phyloP scores from a whole-genome alignment of 1,140 invertebrate genomes.

The Alviniconcha marisindica region DNA sequence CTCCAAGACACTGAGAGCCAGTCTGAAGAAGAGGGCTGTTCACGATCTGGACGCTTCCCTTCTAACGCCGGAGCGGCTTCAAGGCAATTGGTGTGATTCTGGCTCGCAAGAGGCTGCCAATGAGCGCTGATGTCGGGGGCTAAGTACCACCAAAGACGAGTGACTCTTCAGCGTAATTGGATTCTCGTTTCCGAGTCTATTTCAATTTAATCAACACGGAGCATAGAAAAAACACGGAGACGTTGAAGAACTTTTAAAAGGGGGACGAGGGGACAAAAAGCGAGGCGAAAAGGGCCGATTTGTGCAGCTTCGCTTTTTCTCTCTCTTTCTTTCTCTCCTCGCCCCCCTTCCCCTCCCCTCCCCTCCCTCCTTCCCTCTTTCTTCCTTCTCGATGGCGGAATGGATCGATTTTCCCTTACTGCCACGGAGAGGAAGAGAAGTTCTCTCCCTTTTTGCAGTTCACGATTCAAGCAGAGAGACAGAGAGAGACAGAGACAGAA shows the following conservation, averaged over 20 bases:
- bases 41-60: no score
- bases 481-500: no score
- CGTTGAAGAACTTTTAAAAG: background rate
- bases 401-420: no score
- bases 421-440: background rate
- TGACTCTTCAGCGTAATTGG: conserved; percentile 29
- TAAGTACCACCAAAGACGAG: conserved; percentile 29
- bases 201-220: conserved; percentile 39
- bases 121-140: conserved; percentile 8
- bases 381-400: no score
- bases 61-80: background rate
- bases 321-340: background rate
- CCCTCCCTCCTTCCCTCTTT: background rate
- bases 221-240: conserved; percentile 4
- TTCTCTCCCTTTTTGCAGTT: background rate
- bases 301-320: background rate
- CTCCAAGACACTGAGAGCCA: no score
- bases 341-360: background rate
- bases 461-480: no score
- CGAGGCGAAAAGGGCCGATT: background rate
- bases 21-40: no score
- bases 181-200: conserved; percentile 38
- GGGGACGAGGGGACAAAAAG: background rate
- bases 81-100: conserved; percentile 31
- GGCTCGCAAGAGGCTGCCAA: conserved; percentile 16